Conservation (phyloP, 2,113 vertebrate genomes). For the Actenoides hombroni region DNA sequence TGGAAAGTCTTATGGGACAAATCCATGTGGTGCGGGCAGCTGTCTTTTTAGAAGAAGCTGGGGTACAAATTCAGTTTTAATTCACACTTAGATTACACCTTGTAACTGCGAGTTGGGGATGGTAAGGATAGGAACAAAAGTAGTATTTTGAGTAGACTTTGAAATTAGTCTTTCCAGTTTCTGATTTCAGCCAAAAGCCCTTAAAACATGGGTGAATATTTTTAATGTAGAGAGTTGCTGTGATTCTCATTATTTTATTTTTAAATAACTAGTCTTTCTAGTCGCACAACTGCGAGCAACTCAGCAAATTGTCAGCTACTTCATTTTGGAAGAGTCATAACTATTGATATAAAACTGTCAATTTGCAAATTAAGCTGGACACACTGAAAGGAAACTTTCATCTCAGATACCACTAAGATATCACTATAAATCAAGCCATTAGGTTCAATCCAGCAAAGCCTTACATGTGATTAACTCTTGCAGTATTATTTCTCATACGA, state of each 20-base stretch:
- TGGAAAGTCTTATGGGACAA: rapidly evolving
- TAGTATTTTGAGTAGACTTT: not conserved
- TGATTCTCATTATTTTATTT: not conserved
- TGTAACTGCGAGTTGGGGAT: not conserved
- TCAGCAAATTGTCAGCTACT: not conserved
- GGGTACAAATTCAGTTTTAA: not conserved
- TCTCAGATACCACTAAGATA: not conserved
- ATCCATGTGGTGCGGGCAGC: rapidly evolving
- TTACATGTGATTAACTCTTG: not conserved
- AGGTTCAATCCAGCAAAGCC: not conserved
- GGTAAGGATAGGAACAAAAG: not conserved
- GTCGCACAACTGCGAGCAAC: not conserved
- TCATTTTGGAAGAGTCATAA: not conserved
- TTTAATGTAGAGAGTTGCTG: not conserved
- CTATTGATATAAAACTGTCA: not conserved
- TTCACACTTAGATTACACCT: not conserved
- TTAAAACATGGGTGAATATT: not conserved
- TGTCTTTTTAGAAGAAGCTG: not conserved
- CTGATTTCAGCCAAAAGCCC: not conserved
- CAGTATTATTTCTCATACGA: not conserved
- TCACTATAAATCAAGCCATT: not conserved
- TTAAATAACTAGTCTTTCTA: not conserved
- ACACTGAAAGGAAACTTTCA: not conserved
- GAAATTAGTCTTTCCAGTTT: not conserved
- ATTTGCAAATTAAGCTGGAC: slow-evolving; percentile 8